Evolutionary conservation across 2,888 invertebrate species (phyloP), one percentile per base, ranked within the genome.

Genomic region (Volucella bombylans): DNA sequence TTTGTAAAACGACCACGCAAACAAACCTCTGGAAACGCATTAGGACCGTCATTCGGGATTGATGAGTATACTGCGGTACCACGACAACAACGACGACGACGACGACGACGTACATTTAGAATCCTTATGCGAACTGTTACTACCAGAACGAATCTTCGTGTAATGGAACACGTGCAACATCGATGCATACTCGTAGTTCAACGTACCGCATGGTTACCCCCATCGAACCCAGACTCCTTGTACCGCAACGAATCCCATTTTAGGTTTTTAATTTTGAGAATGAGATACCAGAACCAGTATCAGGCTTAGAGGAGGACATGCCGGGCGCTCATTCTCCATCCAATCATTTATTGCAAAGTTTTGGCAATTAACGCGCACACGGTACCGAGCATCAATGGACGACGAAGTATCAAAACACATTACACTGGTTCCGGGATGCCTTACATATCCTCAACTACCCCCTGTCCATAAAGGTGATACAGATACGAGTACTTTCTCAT

Each of bases 21-120:
- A 85, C 85, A 85, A 85, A 85, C 85, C 85, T 85, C 85, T 81
- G 81, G 76, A 85, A 81, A 81, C 76, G 76, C 85, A 85, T 85
- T 85, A 85, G 81, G 71, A 76, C 81, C 85, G 67, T 81, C 81
- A 81, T 76, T 64, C 57, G 45, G 81, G 81, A 85, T 85, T 85
- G 85, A 85, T 85, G 85, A 72, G 71, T 76, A 71, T 76, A 71
- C 65, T 81, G 85, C 76, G 67, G 85, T 61, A 80, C 69, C 80
- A 80, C 59, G 61, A 47, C 15, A 54, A 12, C 45, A 47, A 59
- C 72, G 43, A 49, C 52, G 15, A 47, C 15, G 62, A 12, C 45
- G 52, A 65, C 71, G 55, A 49, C 52, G 15, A 55, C 23, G 31
- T 12, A 31, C 69, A 52, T 45, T 18, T 68, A 41, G 55, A 65